Evolutionary conservation across 2,113 vertebrate genomes (phyloP), one percentile per base, ranked within the genome.

Genomic region (Boleophthalmus pectinirostris): DNA sequence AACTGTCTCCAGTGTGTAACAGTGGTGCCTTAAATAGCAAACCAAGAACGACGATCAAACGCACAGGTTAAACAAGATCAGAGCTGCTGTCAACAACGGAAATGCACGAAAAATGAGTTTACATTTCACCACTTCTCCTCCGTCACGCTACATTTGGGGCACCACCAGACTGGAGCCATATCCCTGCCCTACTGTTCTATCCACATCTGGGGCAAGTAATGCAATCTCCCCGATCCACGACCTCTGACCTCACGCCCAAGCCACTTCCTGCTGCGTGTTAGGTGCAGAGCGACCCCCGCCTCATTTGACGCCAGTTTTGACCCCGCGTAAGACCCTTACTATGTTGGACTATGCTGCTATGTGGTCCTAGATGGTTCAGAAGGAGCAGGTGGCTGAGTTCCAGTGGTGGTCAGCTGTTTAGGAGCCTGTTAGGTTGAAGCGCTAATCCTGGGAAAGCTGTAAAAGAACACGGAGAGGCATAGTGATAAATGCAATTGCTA

Each of bases 131-230:
- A 73, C 18, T 53, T 74, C 16, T 54, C 2, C 20, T 21, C 51
- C 51, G 75, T 87, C 85, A 80, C 66, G 70, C 70, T 73, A 14
- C 73, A 83, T 86, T 87, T 84, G 81, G 78, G 68, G 78, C 81
- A 69, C 79, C 81, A 73, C 73, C 72, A 43, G 79, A 77, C 75
- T 61, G 85, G 80, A 84, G 85, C 77, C 86, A 46, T 5, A 25
- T 21, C 67, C 18, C 13, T 4, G 65, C 65, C 66, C 68, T 69
- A 15, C 38, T 11, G 35, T 33, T 16, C 58, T 70, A 15, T 57
- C 70, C 82, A 89, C 90, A 92, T 93, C 89, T 91, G 87, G 84
- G 78, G 38, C 72, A 29, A 67, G 87, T 76, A 90, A 91, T 88
- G 61, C 49, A 66, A 91, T 85, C 86, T 53, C 78, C 87, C 81